Base-by-base conservation (phyloP, 2,888 invertebrate genomes). In the Dendrolimus pini region DNA sequence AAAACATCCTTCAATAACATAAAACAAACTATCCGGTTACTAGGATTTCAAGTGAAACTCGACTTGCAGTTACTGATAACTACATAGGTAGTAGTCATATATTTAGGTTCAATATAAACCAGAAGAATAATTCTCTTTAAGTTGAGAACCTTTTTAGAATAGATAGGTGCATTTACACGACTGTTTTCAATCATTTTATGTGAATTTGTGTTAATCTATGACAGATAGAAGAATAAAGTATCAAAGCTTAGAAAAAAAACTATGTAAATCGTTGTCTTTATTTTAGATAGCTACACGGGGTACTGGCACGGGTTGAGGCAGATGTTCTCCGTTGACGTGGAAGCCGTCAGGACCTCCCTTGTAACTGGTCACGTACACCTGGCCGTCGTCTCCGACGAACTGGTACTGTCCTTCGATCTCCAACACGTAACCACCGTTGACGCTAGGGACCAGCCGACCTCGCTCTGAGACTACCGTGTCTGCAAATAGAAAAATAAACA, bases 401-500 rank as follows among this genome's bases (percentile, higher is more conserved):
- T 79, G 71, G 70, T 81, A 81, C 62, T 77, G 76, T 0, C 80
- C 80, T 14, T 81, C 78, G 58, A 80, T 77, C 59, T 71, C 76
- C 53, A 82, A 57, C 7, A 81, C 82, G 55, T 69, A 68, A 41
- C 67, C 75, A 1, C 78, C 78, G 59, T 76, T 67, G 13, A 56
- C 56, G 41, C 66, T 65, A 0, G 75, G 77, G 1, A 82, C 70
- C 0, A 82, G 66, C 6, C 69, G 68, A 0, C 82, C 82, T 0
- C 80, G 75, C 59, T 82, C 78, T 0, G 80, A 80, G 9, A 80
- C 78, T 2, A 82, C 78, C 0, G 82, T 83, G 53, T 78, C 81
- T 80, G 69, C 30, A 30, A 30, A 30, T 30, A 30, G 6, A 30
- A 30, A 6, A 30, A 30, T 30, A 1, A 62, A 67, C 41, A 56